Conservation (phyloP, 1,140 invertebrate genomes). For the Psix sp. region DNA sequence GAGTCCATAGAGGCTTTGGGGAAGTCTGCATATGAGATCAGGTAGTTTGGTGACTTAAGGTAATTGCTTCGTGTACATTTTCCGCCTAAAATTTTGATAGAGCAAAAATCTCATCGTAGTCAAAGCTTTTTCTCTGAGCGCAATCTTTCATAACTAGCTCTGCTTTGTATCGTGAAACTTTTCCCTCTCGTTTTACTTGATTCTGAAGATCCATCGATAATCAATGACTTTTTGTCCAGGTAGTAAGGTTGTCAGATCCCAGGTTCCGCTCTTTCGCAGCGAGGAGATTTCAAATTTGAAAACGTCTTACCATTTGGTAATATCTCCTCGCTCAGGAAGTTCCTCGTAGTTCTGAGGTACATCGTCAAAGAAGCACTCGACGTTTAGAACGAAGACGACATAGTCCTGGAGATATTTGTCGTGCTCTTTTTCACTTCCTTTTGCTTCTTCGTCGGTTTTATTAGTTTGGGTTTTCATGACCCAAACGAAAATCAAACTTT, state of each 20-base stretch:
- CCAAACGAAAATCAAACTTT: no score
- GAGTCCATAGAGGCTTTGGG: no score
- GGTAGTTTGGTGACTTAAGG: no score
- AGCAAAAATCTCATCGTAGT: slow-evolving; percentile 64
- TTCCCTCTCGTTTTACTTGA: slow-evolving; percentile 50
- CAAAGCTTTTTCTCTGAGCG: slow-evolving; percentile 49
- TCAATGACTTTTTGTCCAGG: slow-evolving; percentile 59
- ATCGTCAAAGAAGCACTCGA: slow-evolving; percentile 11
- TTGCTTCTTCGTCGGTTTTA: no score
- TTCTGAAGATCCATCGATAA: slow-evolving; percentile 67
- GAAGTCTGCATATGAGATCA: no score
- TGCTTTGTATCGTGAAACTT: slow-evolving; percentile 53
- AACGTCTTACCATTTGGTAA: slow-evolving; percentile 34
- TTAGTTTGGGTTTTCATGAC: no score
- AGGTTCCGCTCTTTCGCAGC: slow-evolving; percentile 68
- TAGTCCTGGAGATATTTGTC: slow-evolving; percentile 12
- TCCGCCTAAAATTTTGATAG: slow-evolving; percentile 17
- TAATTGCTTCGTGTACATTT: slow-evolving; percentile 4
- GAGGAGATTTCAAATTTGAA: slow-evolving; percentile 64
- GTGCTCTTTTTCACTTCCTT: no score
- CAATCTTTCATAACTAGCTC: slow-evolving; percentile 60
- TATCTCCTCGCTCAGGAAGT: slow-evolving; percentile 5
- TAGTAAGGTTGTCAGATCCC: slow-evolving; percentile 64
- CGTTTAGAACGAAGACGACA: slow-evolving; percentile 10
- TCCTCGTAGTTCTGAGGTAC: slow-evolving; percentile 20